Percentiles rank a stretch among this genome's conserved stretches.
Evolutionary conservation across 2,113 vertebrate species (phyloP).

Genomic region (Equus quagga): DNA sequence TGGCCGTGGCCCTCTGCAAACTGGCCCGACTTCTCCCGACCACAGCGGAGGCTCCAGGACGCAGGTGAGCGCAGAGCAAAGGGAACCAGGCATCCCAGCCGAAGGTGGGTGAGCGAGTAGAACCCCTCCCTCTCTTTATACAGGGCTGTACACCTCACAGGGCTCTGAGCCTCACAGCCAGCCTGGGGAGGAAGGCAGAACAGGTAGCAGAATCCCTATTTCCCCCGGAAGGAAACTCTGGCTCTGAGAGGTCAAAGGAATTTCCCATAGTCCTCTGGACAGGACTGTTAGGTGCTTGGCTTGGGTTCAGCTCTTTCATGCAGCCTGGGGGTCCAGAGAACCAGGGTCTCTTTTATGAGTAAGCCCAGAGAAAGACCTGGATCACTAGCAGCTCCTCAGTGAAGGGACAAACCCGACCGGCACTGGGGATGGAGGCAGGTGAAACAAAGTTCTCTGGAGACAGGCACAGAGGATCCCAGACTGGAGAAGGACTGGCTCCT

Average conservation of each 20-base stretch:
- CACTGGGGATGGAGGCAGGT: not conserved
- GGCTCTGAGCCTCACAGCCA: not conserved
- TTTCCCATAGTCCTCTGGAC: not conserved
- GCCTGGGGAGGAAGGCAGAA: not conserved
- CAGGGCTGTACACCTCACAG: not conserved
- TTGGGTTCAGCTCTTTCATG: not conserved
- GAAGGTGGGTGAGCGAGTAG: not conserved
- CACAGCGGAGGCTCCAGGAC: not conserved
- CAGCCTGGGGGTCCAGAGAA: not conserved
- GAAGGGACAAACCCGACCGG: not conserved
- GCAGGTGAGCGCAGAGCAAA: not conserved
- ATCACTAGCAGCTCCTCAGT: not conserved
- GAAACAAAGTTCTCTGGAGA: not conserved
- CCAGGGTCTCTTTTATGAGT: not conserved
- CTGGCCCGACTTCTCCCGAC: not conserved
- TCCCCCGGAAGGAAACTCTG: not conserved
- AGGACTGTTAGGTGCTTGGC: not conserved
- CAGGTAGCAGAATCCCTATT: not conserved
- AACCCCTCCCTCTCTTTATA: too few relatives aligned
- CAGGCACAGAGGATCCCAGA: not conserved
- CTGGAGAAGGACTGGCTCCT: not conserved
- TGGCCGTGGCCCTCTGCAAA: not conserved
- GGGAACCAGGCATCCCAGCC: not conserved
- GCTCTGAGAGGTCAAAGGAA: not conserved
- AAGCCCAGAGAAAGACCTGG: not conserved